These are phyloP conservation scores for Aphelenchoides avenae DNA, from an alignment of 1,140 invertebrate species.

Conservation along the genomic window DNA sequence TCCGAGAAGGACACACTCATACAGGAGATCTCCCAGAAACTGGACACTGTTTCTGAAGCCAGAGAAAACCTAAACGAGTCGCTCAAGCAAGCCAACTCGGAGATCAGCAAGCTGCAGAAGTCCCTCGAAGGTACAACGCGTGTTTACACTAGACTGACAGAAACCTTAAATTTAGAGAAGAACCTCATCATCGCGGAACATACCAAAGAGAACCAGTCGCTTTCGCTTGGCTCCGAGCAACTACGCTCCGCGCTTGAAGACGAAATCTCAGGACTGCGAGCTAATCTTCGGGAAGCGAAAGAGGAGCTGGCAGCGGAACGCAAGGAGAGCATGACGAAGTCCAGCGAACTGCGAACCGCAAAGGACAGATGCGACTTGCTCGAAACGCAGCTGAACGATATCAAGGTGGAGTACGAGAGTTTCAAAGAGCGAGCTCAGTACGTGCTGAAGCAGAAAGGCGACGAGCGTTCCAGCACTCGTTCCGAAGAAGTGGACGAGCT, in stretches of 20 bases:
- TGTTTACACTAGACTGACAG: no score
- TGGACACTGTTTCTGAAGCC: conserved; percentile 2
- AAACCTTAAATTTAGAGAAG: no score
- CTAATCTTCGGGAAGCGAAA: no score
- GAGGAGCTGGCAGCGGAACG: no score
- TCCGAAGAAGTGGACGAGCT: conserved; percentile 9
- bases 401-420: conserved; percentile 4
- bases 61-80: conserved; percentile 7
- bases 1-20: conserved; percentile 12
- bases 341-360: no score
- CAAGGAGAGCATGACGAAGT: no score
- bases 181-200: no score
- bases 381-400: background rate
- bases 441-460: conserved; percentile 9
- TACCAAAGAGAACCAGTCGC: no score
- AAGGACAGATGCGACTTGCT: conserved; percentile 8
- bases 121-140: conserved; percentile 17
- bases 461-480: conserved; percentile 1
- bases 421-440: conserved; percentile 17
- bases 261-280: no score
- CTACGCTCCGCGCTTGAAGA: no score
- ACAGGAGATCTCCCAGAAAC: conserved; percentile 8
- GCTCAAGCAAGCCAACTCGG: conserved; percentile 12
- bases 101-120: conserved; percentile 13
- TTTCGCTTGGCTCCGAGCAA: no score